Base-by-base conservation (phyloP, 2,888 invertebrate species). In the Parthenolecanium corni region DNA sequence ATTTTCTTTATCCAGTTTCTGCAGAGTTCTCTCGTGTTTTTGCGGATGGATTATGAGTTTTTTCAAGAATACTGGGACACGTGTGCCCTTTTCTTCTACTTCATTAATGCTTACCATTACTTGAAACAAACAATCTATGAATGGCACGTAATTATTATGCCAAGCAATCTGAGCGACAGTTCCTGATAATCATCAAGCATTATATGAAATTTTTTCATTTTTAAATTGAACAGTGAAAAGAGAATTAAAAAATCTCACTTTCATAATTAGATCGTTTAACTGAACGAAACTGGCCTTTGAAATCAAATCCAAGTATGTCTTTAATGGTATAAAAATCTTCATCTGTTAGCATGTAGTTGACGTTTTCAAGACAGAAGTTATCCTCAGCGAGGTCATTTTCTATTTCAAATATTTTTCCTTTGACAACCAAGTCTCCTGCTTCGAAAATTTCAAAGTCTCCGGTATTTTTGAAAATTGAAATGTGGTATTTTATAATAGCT, bases 391-490 rank as follows among this genome's bases (percentile, higher is more conserved):
- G 31, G 31, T n/a, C n/a, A 54, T 81, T 78, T 66, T 82, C 83
- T 0, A 85, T 80, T 0, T 80, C 76, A 3, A 79, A 80, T 66
- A 91, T 85, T 69, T 75, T 77, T 14, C 95, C 95, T 40, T 84
- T 84, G 1, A 89, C 92, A 1, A 84, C 86, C 14, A 90, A 80
- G 44, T 84, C 80, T 38, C 87, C 91, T 64, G 86, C 84, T 76
- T 95, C 94, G 71, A 85, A 84, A 64, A 96, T 84, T 73, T 93
- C 92, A 77, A 95, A 95, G 67, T 85, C 84, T 23, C 90, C 86
- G 46, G 82, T 82, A 51, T 86, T 86, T 69, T 86, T 86, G 68
- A 91, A 85, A 68, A 92, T 82, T 72, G 85, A 89, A 40, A 93
- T 78, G 24, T 86, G 77, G 73, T 93, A 89, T 69, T 85, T 86